Conservation (phyloP, 2,888 invertebrate species). For the Ethmia dodecea region DNA sequence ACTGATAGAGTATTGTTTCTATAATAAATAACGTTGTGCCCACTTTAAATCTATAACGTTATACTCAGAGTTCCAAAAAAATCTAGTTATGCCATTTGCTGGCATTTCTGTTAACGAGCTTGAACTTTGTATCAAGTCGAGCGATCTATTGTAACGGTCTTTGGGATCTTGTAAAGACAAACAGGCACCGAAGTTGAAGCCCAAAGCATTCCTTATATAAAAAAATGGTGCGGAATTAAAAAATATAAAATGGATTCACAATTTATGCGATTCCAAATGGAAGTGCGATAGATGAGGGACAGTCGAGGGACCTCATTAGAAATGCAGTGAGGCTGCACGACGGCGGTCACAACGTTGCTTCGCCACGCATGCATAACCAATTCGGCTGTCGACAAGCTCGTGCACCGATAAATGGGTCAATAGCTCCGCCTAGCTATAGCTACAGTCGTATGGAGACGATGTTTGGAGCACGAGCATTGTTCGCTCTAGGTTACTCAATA, state of each 20-base stretch:
- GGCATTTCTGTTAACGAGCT: too few relatives aligned
- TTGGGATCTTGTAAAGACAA: too few relatives aligned
- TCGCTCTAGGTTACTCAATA: slow-evolving; percentile 12
- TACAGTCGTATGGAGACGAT: slow-evolving; percentile 20
- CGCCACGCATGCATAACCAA: slow-evolving; percentile 68
- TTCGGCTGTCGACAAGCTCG: slow-evolving; percentile 50
- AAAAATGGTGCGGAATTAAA: background rate
- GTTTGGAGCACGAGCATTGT: slow-evolving; percentile 17
- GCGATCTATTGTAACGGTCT: too few relatives aligned
- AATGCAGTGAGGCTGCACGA: slow-evolving; percentile 51
- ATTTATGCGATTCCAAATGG: background rate
- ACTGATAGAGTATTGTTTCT: too few relatives aligned
- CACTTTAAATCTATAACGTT: too few relatives aligned
- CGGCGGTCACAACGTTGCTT: slow-evolving; percentile 36
- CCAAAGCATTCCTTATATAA: too few relatives aligned
- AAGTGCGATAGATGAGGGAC: background rate
- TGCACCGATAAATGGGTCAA: slow-evolving; percentile 67
- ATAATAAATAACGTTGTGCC: too few relatives aligned
- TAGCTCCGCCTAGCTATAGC: slow-evolving; percentile 34
- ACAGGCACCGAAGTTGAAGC: too few relatives aligned
- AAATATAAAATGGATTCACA: background rate
- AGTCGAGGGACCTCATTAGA: slow-evolving; percentile 29
- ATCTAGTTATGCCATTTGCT: too few relatives aligned
- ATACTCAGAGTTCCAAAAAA: too few relatives aligned
- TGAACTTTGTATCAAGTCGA: too few relatives aligned